phyloP scores from a whole-genome alignment of 2,113 vertebrate species.

The Tyto alba region DNA sequence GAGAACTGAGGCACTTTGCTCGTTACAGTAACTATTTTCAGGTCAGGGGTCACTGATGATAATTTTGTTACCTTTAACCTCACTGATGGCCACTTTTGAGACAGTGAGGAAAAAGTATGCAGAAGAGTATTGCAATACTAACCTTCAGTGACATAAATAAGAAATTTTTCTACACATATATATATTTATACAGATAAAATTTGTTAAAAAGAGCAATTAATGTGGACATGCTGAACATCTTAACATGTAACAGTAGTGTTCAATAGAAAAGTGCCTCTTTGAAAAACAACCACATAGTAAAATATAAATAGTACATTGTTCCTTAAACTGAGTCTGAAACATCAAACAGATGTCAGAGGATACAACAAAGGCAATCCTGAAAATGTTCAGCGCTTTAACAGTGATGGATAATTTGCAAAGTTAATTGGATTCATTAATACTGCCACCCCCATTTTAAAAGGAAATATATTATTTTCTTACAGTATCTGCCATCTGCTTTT shows the following conservation, averaged over 20 bases:
- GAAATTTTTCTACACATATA: neutral
- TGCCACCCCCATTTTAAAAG: neutral
- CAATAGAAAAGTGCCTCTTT: neutral
- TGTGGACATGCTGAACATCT: neutral
- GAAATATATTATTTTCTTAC: neutral
- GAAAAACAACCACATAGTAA: neutral
- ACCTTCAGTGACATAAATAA: neutral
- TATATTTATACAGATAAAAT: neutral
- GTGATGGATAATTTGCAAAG: neutral
- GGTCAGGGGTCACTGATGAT: neutral
- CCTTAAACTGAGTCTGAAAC: neutral
- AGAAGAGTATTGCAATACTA: neutral
- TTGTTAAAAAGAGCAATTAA: neutral
- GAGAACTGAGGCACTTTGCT: neutral
- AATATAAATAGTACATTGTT: neutral
- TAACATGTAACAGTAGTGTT: neutral
- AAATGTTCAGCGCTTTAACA: neutral
- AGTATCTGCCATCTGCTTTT: neutral
- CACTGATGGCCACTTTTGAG: neutral
- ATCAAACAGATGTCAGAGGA: neutral
- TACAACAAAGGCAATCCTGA: neutral
- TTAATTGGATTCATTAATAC: neutral
- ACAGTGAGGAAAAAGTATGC: neutral
- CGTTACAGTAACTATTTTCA: neutral
- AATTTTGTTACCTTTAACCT: constrained; percentile 5